Evolutionary conservation across 2,797 vertebrate genomes (phyloP), one percentile per base, ranked within the genome.

Genomic region (Falco peregrinus): DNA sequence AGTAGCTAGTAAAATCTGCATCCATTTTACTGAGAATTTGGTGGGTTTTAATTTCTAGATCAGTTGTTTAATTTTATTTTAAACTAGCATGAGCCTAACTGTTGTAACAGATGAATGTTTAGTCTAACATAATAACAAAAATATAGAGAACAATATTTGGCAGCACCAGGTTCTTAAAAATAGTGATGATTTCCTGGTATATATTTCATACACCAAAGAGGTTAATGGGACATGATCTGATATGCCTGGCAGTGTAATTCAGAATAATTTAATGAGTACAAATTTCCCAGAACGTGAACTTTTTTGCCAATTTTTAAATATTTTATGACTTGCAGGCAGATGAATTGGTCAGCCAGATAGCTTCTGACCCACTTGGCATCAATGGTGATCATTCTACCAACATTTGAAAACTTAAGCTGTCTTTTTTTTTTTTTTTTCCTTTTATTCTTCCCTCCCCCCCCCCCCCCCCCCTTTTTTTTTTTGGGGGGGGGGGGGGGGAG

Each of bases 351-450:
- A 85, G 18, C 54, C 60, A 70, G 73, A 29, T 85, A 79, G 57
- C 35, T 88, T 90, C 78, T 91, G 84, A 94, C 80, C 70, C 21
- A 63, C 61, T 91, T 95, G 94, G 76, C 82, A 86, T 92, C 37
- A 47, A 1, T 64, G 60, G 29, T 94, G 79, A 37, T 91, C 41
- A n/a, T 61, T 16, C 39, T 82, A 7, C n/a, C 60, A 92, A 37
- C 41, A 35, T 80, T 61, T 61, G 67, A 87, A 89, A 93, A 70
- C 48, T 84, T 87, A 82, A 83, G 16, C 69, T 93, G 45, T 94
- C 56, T 35, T 78, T 35, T 81, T 75, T 31, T 28, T n/a, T n/a
- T 70, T 16, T 43, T 13, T 41, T 41, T 10, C 10, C 37, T 37
- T 37, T 37, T 37, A 37, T 37, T 37, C 37, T 37, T 37, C 37